Evolutionary conservation across 1,140 invertebrate species (phyloP).

Genomic region (Drosophila truncata): DNA sequence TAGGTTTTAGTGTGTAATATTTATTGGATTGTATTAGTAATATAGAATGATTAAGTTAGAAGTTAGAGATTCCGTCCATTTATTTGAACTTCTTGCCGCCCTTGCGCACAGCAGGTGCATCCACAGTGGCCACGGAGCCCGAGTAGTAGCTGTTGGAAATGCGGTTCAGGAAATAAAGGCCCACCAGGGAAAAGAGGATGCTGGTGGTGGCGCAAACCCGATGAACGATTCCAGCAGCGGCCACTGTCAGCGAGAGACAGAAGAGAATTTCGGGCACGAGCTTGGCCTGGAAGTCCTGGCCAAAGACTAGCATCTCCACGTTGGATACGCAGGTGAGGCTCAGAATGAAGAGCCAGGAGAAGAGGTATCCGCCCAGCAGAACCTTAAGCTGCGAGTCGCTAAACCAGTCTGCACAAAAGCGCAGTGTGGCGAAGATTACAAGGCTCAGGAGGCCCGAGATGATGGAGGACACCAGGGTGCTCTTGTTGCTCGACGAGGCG

Average conservation of each 20-base stretch:
- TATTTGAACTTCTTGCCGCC: constrained; percentile 67
- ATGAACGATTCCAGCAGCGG: constrained; percentile 79
- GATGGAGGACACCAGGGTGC: constrained; percentile 64
- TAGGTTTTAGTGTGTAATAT: constrained; percentile 15
- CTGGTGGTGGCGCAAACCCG: constrained; percentile 84
- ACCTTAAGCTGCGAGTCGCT: constrained; percentile 73
- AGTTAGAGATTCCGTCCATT: not conserved
- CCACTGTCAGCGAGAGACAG: constrained; percentile 69
- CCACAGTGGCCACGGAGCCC: constrained; percentile 43
- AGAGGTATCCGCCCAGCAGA: constrained; percentile 77
- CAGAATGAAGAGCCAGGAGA: constrained; percentile 73
- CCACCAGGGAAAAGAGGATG: constrained; percentile 76
- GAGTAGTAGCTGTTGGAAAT: constrained; percentile 81
- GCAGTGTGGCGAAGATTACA: constrained; percentile 73
- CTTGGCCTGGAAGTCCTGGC: constrained; percentile 80
- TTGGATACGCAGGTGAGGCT: constrained; percentile 80
- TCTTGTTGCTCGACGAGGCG: constrained; percentile 52
- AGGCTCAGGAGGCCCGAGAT: constrained; percentile 78
- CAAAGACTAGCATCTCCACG: constrained; percentile 76
- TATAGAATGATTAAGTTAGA: constrained; percentile 27
- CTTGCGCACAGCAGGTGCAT: constrained; percentile 48
- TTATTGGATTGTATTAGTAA: constrained; percentile 17
- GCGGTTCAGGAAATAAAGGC: constrained; percentile 80
- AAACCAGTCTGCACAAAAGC: constrained; percentile 80
- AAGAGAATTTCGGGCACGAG: constrained; percentile 82